phyloP scores from a whole-genome alignment of 2,888 invertebrate species.

The Notodonta ziczac region DNA sequence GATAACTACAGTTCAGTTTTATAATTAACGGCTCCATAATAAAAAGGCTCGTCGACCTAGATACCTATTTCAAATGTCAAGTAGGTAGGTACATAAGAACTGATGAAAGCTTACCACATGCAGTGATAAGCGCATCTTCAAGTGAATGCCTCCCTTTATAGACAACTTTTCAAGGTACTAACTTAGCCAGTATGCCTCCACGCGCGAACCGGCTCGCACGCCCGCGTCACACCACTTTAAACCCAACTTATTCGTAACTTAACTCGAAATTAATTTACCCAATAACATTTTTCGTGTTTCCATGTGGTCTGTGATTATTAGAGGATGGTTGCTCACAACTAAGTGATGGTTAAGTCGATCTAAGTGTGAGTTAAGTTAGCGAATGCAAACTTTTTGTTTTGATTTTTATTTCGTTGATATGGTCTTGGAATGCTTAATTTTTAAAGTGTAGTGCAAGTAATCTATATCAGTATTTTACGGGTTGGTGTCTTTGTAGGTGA shows the following conservation, averaged over 20 bases:
- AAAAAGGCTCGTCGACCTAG: not conserved
- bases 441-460: conserved; percentile 38
- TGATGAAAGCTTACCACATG: not conserved
- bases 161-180: conserved; percentile 16
- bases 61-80: conserved; percentile 1
- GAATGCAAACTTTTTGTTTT: conserved; percentile 52
- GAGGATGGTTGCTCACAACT: conserved; percentile 11
- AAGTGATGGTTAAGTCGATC: conserved; percentile 39
- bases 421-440: conserved; percentile 55
- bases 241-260: conserved; percentile 56
- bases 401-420: conserved; percentile 41
- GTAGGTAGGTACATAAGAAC: not conserved
- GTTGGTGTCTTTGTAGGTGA: conserved; percentile 3
- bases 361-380: conserved; percentile 34
- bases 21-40: no score
- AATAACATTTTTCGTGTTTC: conserved; percentile 15
- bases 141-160: conserved; percentile 11
- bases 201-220: conserved; percentile 51
- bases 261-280: conserved; percentile 38
- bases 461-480: conserved; percentile 25
- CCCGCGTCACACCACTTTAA: conserved; percentile 30
- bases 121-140: conserved; percentile 1
- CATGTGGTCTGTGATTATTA: conserved; percentile 25
- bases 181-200: conserved; percentile 51
- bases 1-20: no score